Evolutionary conservation across 92 coral and sea anemone genomes (phyloP).

Genomic region (Galaxea fascicularis): DNA sequence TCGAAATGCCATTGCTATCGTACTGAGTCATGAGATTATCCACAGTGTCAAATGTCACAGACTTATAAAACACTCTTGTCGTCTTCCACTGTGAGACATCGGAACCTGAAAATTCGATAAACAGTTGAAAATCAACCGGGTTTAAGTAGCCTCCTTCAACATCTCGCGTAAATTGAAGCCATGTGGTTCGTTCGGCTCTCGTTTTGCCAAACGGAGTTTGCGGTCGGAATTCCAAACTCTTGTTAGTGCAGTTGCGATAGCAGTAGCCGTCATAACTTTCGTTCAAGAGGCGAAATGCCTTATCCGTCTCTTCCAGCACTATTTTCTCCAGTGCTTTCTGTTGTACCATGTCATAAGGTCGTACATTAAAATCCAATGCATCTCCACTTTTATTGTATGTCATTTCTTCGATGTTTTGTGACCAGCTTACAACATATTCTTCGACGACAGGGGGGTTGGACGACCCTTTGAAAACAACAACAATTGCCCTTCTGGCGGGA

Average conservation of each 20-base stretch:
- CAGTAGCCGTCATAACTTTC: conserved; percentile 85
- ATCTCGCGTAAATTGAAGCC: conserved; percentile 60
- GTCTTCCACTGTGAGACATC: conserved; percentile 77
- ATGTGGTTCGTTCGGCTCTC: conserved; percentile 62
- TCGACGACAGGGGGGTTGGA: conserved; percentile 55
- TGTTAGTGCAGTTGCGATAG: conserved; percentile 75
- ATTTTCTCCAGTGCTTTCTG: conserved; percentile 23
- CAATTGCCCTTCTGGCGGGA: conserved; percentile 68
- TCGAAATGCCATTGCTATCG: conserved; percentile 27
- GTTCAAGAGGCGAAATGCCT: conserved; percentile 68
- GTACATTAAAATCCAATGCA: conserved; percentile 49
- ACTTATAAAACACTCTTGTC: conserved; percentile 72
- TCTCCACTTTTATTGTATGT: conserved; percentile 9
- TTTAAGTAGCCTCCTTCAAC: conserved; percentile 43
- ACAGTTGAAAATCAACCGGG: conserved; percentile 69
- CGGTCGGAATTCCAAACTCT: conserved; percentile 44
- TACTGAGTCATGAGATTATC: conserved; percentile 67
- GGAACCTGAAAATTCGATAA: conserved; percentile 65
- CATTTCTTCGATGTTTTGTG: conserved; percentile 11
- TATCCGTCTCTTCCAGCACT: conserved; percentile 29
- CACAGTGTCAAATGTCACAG: conserved; percentile 51
- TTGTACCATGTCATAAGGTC: conserved; percentile 54
- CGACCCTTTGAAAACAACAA: conserved; percentile 72
- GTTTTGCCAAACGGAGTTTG: conserved; percentile 65
- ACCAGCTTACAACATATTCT: conserved; percentile 61